These are phyloP conservation scores for Alviniconcha marisindica DNA, from an alignment of 1,140 invertebrate genomes.

Conservation along the genomic window DNA sequence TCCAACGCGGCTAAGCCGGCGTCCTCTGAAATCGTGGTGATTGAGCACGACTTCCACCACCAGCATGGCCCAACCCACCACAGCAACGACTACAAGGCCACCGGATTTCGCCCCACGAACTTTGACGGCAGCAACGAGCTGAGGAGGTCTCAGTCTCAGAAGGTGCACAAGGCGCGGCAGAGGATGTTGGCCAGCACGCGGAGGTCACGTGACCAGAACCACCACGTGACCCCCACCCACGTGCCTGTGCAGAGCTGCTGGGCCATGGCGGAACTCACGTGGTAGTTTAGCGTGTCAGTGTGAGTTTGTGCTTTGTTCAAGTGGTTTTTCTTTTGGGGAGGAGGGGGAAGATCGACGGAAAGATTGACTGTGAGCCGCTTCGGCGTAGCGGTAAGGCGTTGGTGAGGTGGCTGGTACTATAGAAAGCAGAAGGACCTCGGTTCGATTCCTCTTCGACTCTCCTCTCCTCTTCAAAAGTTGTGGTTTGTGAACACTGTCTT, in stretches of 20 bases:
- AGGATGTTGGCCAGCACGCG: slow-evolving; percentile 15
- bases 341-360: too few species aligned
- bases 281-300: not conserved
- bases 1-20: too few species aligned
- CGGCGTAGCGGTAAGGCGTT: not conserved
- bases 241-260: slow-evolving; percentile 37
- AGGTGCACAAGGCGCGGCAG: slow-evolving; percentile 32
- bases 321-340: not conserved
- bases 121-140: not conserved
- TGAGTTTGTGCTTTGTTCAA: not conserved
- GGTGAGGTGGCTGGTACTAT: not conserved
- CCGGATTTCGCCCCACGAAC: not conserved
- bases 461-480: too few species aligned
- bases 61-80: not conserved
- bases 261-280: slow-evolving; percentile 37
- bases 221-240: not conserved
- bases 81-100: not conserved
- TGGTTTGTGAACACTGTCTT: too few species aligned
- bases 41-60: slow-evolving; percentile 5
- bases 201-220: not conserved
- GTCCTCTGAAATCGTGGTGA: slow-evolving; percentile 21
- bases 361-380: too few species aligned
- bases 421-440: not conserved
- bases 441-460: too few species aligned
- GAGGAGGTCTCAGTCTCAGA: slow-evolving; percentile 1